Base-by-base conservation (phyloP, 1,140 invertebrate genomes). In the Tribolium castaneum region DNA sequence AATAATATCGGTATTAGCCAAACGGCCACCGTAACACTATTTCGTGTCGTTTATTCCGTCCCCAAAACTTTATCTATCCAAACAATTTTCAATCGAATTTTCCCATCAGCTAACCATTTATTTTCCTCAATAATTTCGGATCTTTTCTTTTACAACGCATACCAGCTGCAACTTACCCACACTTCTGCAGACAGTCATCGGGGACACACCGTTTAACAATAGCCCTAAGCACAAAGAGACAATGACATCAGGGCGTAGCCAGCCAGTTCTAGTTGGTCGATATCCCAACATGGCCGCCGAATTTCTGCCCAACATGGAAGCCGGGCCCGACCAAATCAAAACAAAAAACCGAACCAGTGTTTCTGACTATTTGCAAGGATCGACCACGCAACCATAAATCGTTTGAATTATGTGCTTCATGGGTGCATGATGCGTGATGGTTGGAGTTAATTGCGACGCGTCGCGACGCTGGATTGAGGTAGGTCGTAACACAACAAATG, bases 271-370 rank as follows among this genome's bases (percentile, higher is more conserved):
- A 78, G 80, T 81, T 81, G 80, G 80, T 81, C 80, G 80, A 81
- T 81, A 81, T 75, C 51, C 51, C 80, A 81, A 80, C 59, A 81
- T 81, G 80, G 80, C 80, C 71, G 80, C 22, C 76, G 62, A 49
- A 59, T 66, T 62, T 39, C 52, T 66, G 54, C 54, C 78, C 66
- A 81, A 80, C 76, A 81, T 81, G 80, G 80, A 70, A 70, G 25
- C 80, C 59, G 70, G 76, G 73, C 78, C 74, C 12, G 72, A 76
- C 12, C 50, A 76, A 78, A 78, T 52, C 50, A 71, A 54, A 78
- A 78, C 56, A 80, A 78, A 78, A 80, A 80, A 78, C 74, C 25
- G 34, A 70, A 75, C 78, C 80, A 79, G 80, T 79, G 75, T 75
- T 75, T 77, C 75, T 34, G 71, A 72, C 45, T 76, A 80, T 80